Evolutionary conservation across 2,797 vertebrate species (phyloP), one percentile per base, ranked within the genome.

Genomic region (Balearica regulorum): DNA sequence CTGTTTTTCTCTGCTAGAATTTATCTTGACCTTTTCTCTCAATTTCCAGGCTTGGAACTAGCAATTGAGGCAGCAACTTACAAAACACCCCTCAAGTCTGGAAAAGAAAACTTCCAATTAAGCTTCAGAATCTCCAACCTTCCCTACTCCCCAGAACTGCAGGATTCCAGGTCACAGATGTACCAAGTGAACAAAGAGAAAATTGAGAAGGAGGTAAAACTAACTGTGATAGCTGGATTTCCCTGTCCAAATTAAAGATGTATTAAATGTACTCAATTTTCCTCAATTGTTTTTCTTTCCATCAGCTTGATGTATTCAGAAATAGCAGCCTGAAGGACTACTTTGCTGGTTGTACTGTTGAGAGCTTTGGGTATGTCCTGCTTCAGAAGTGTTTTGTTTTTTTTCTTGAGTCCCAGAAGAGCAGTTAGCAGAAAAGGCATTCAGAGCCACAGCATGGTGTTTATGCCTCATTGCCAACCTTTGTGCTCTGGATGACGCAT

Each of bases 41-140:
- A 5, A 31, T 57, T 88, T 77, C 53, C 61, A 97, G 96, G 7
- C 39, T 87, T 96, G 75, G 96, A 97, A 44, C 61, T 94, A 46
- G 66, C 61, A 6, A 35, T 89, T 3, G 83, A 96, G 24, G 70
- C 94, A 54, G 77, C 15, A 20, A 97, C 95, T n/a, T 20, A 75
- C 8, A 41, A 20, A 24, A 25, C 68, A 28, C 84, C 91, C 8
- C 83, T 95, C 33, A 3, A 71, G 8, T 65, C 90, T 14, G 44
- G 24, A 11, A 48, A 26, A 54, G 81, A 91, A 79, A 73, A 16
- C 49, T 95, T 97, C 1, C 9, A 57, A 8, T 39, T 98, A 46
- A 97, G 60, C 48, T 98, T 98, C 93, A 96, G 1, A 16, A 89
- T 97, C 87, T 96, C 93, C 75, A 98, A 89, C 90, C 93, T 97